A percentile compares a stretch with the other conserved stretches of the same genome.
Evolutionary conservation across 2,113 vertebrate genomes (phyloP).

Genomic region (Corvus moneduloides): DNA sequence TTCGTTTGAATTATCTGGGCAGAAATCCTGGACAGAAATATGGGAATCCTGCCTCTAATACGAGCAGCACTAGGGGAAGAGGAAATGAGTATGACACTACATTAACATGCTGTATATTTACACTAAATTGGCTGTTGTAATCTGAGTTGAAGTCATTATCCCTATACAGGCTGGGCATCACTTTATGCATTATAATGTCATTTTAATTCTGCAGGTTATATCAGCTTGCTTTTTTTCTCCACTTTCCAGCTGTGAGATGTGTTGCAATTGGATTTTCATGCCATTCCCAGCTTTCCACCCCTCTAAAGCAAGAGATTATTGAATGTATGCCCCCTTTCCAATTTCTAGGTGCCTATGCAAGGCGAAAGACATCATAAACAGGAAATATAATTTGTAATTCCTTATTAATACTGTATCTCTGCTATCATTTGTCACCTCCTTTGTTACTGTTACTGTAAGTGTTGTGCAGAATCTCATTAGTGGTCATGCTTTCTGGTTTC

Average conservation of each 20-base stretch:
- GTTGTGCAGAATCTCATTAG: slow-evolving; percentile 53
- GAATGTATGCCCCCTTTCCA: not conserved
- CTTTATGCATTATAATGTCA: not conserved
- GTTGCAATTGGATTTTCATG: not conserved
- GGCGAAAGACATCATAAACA: slow-evolving; percentile 29
- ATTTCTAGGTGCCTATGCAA: not conserved
- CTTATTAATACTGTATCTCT: slow-evolving; percentile 47
- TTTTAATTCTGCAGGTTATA: slow-evolving; percentile 12
- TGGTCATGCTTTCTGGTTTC: slow-evolving; percentile 64
- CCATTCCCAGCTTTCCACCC: not conserved
- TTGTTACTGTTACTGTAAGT: slow-evolving; percentile 53
- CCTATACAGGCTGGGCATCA: not conserved
- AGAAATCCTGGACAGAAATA: slow-evolving; percentile 17
- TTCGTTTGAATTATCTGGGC: not conserved
- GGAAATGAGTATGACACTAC: not conserved
- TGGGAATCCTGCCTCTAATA: not conserved
- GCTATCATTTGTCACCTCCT: slow-evolving; percentile 42
- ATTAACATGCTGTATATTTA: not conserved
- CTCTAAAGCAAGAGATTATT: not conserved
- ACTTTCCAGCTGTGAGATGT: not conserved
- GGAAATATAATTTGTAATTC: slow-evolving; percentile 21
- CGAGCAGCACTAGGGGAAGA: not conserved
- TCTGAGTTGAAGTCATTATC: not conserved
- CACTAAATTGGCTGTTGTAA: not conserved
- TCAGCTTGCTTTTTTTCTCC: not conserved